phyloP scores from a whole-genome alignment of 2,797 vertebrate species.

The Acipenser transmontanus region DNA sequence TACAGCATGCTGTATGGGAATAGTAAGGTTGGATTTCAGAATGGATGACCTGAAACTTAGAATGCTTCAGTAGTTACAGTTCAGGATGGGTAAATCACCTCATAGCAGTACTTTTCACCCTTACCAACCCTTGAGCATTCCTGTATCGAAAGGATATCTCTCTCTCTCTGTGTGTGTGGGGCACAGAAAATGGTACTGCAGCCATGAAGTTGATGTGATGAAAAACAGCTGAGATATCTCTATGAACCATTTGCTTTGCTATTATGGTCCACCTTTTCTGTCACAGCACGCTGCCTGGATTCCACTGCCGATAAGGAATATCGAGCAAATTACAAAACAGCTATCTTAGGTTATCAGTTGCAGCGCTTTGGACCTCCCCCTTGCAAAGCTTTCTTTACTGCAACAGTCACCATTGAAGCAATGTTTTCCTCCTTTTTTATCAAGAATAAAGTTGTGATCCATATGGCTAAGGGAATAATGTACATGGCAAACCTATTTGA shows the following conservation, averaged over 20 bases:
- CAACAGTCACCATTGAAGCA: slow-evolving; percentile 15
- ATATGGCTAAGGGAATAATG: too few relatives aligned
- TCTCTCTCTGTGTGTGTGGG: slow-evolving; percentile 6
- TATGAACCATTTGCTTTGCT: slow-evolving; percentile 55
- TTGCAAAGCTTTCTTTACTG: slow-evolving; percentile 29
- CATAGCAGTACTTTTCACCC: too few relatives aligned
- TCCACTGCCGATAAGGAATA: slow-evolving; percentile 46
- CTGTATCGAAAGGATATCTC: slow-evolving; percentile 14
- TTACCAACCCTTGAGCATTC: background rate
- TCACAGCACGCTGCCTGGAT: slow-evolving; percentile 40
- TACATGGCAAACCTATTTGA: too few relatives aligned
- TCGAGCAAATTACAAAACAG: slow-evolving; percentile 54
- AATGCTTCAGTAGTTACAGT: too few relatives aligned
- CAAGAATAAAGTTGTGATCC: too few relatives aligned
- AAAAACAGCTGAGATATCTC: slow-evolving; percentile 61
- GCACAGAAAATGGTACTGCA: slow-evolving; percentile 17
- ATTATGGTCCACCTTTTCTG: slow-evolving; percentile 42
- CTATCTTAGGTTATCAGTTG: slow-evolving; percentile 55
- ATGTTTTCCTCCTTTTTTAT: too few relatives aligned
- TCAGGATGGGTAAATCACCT: too few relatives aligned
- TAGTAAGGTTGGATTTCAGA: too few relatives aligned
- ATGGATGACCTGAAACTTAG: too few relatives aligned
- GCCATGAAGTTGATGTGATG: slow-evolving; percentile 59
- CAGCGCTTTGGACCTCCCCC: slow-evolving; percentile 40
- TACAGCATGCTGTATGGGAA: too few relatives aligned